Base-by-base conservation (phyloP, 2,797 vertebrate species). In the Chelmon rostratus region DNA sequence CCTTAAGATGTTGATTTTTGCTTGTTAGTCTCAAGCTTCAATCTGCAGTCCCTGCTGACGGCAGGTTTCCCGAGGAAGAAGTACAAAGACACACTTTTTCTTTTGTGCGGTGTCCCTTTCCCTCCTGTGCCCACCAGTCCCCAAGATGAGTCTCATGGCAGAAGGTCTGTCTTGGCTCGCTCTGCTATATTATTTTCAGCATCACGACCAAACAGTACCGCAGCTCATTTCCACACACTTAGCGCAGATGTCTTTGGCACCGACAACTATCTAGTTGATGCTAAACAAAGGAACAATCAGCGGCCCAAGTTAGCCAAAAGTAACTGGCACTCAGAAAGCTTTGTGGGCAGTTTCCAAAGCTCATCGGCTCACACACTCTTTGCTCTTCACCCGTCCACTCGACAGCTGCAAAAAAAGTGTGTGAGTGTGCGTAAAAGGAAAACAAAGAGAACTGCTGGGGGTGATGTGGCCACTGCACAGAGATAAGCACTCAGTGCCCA, bases 101-200 rank as follows among this genome's bases (percentile, higher is more conserved):
- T 52, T 70, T 54, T n/a, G 2, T 56, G 33, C 13, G 21, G 42
- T 33, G 6, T 73, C 33, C 35, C 16, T 72, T 71, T 37, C 10
- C 7, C 56, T 49, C 18, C 35, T 59, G 15, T 44, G 68, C 66
- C 77, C 75, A 75, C 59, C 0, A 25, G 35, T 77, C 53, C 61
- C 79, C 8, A 13, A 71, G 33, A 84, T 35, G 44, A 70, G 52
- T 70, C 70, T 79, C 72, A 68, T 10, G 82, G 61, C 74, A 81
- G 77, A 81, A 80, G 73, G 61, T 53, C 61, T 78, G 33, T 75
- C 68, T 79, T 86, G 80, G 75, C 76, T 58, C 70, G 12, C 68
- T 57, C 38, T 25, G 54, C 49, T 59, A 12, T 38, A 68, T 61
- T 82, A 79, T 84, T 83, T 84, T 76, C 63, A 61, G 73, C 68